Evolutionary conservation across 2,888 invertebrate genomes (phyloP), one percentile per base, ranked within the genome.

Genomic region (Boloria euphrosyne): DNA sequence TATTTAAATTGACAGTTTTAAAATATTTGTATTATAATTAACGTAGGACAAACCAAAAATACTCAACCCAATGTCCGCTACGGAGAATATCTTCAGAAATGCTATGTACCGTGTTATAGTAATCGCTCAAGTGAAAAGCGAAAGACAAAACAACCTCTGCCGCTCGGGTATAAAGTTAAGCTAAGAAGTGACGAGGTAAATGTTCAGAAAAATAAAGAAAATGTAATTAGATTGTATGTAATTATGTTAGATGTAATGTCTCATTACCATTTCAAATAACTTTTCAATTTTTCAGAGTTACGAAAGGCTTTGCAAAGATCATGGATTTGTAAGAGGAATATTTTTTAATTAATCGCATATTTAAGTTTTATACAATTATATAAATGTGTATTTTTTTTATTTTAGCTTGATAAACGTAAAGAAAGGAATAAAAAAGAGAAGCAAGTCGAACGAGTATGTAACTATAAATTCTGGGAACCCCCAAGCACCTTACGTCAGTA

Each of bases 381-480:
- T 50, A 3, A 16, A 49, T 13, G 14, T n/a, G n/a, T n/a, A n/a
- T n/a, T n/a, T n/a, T n/a, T n/a, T n/a, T n/a, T 31, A 17, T 64
- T 64, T 31, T 46, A 90, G 90, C 70, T 90, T 62, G 78, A 79
- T 60, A 86, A 83, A 75, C 83, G 90, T 3, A 82, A 81, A 73
- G 83, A 86, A 46, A 80, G 87, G 70, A 89, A 88, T 71, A 84
- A 76, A 65, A 80, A 81, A 70, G 78, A 79, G 61, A 76, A 81
- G 65, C 75, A 80, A 72, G 65, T 65, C 4, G 86, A 86, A 73
- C 79, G 87, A 71, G 63, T 81, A 22, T 89, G 89, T 70, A 83
- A 73, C 68, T 90, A 89, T 69, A 89, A 89, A 72, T 90, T 90
- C 77, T 90, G 90, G 90, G 87, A 88, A 73, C 83, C 90, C 13